Base-by-base conservation (phyloP, 2,113 vertebrate genomes). In the Ciconia boyciana region DNA sequence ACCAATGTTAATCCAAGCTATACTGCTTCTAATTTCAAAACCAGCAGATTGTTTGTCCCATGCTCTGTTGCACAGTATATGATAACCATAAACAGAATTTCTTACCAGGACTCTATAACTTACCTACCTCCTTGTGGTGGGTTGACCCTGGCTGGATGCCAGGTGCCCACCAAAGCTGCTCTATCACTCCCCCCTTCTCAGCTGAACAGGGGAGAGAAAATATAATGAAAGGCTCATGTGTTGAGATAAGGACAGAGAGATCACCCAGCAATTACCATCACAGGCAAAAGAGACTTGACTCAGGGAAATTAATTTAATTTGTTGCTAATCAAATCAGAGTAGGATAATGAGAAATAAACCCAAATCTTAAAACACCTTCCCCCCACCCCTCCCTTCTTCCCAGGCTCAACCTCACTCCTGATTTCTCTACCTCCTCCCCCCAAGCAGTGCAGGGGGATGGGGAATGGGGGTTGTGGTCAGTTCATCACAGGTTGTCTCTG, bases 371-470 rank as follows among this genome's bases (percentile, higher is more conserved):
- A 71, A 51, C 46, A 61, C 11, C 15, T 83, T 51, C 21, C 24
- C 24, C 14, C 14, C 14, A 70, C 14, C 31, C 25, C 9, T n/a
- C 31, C 36, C 46, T 62, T 84, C 57, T 62, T 52, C 18, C 36
- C 2, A 1, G 16, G 26, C 34, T 46, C 34, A 68, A 11, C 41
- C 4, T 46, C 41, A 48, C 43, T 82, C 34, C 52, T 7, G 6
- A 49, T 76, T 66, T 58, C 18, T 86, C 43, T 34, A 24, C 29
- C 22, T n/a, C 51, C 24, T 49, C 19, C 19, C 22, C 8, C 5
- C 1, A 1, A n/a, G 24, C 4, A 4, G 15, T 11, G 6, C 43
- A 49, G n/a, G 29, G 4, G 20, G 32, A 16, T 1, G 0, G 8
- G 49, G 31, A 68, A 58, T 13, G 19, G 15, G 19, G n/a, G 12